Conservation (phyloP, 1,140 invertebrate species). For the Lutraria rhynchaena region DNA sequence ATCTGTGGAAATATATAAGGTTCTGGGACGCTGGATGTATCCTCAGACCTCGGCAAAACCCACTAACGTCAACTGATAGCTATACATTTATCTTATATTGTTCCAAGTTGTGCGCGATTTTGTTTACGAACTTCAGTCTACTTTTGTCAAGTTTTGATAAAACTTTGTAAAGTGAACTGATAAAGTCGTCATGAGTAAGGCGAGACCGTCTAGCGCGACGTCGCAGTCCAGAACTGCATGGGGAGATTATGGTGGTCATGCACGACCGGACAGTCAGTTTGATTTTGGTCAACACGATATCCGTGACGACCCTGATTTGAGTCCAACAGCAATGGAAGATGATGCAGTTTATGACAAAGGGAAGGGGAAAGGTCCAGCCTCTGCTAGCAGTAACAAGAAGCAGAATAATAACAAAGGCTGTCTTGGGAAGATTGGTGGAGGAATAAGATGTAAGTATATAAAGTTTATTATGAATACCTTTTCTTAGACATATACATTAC, state of each 20-base stretch:
- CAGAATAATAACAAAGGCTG: constrained; percentile 50
- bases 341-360: constrained; percentile 63
- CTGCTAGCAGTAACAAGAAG: constrained; percentile 49
- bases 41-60: background rate
- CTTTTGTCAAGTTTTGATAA: constrained; percentile 7
- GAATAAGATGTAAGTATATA: constrained; percentile 77
- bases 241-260: constrained; percentile 66
- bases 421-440: constrained; percentile 66
- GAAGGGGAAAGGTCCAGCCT: constrained; percentile 50
- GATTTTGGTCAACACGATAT: constrained; percentile 61
- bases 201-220: constrained; percentile 73
- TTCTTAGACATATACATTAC: too few relatives aligned
- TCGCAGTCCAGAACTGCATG: constrained; percentile 77
- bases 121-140: constrained; percentile 26
- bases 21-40: background rate
- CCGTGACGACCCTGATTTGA: constrained; percentile 70
- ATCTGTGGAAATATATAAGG: constrained; percentile 14
- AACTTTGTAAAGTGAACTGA: background rate
- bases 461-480: too few relatives aligned
- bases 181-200: constrained; percentile 21
- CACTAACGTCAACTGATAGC: background rate
- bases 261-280: constrained; percentile 66
- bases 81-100: background rate
- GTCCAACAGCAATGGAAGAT: constrained; percentile 65
- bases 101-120: background rate